Base-by-base conservation (phyloP, 2,888 invertebrate genomes). In the Villa cingulata region DNA sequence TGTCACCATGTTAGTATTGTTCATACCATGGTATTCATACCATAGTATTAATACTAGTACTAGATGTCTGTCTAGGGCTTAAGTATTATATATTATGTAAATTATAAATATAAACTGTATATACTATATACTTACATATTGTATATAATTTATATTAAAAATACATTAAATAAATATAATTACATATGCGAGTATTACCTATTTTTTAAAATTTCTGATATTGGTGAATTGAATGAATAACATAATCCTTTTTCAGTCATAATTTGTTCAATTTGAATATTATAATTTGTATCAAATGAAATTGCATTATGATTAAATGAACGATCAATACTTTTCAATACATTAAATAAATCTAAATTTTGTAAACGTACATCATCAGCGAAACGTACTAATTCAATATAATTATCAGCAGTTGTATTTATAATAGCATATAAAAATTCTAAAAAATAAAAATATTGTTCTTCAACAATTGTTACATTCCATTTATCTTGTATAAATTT, bases 161-260 rank as follows among this genome's bases (percentile, higher is more conserved):
- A n/a, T n/a, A n/a, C n/a, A n/a, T n/a, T n/a, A n/a, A n/a, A n/a
- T n/a, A n/a, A n/a, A n/a, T n/a, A n/a, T n/a, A n/a, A n/a, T n/a
- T n/a, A n/a, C n/a, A n/a, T n/a, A n/a, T n/a, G n/a, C n/a, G n/a
- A n/a, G n/a, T n/a, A n/a, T 23, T 32, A 32, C 29, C 12, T 32
- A 4, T 32, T 2, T 32, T 32, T 32, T 32, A 32, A 32, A 32
- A 32, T 12, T 32, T 32, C 29, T 4, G 63, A 58, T 56, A 67
- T 60, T 32, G 66, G 62, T 0, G 81, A 78, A 58, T 82, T 83
- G 29, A 78, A 74, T 4, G 74, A 71, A 58, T 76, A 77, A 55
- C 83, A 84, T 1, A 73, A 68, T 0, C 83, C 83, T 6, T 72
- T 64, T 56, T 84, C 83, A 0, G 81, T 80, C 70, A 83, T 74